Base-by-base conservation (phyloP, 1,140 invertebrate species). In the Ylistrum balloti region DNA sequence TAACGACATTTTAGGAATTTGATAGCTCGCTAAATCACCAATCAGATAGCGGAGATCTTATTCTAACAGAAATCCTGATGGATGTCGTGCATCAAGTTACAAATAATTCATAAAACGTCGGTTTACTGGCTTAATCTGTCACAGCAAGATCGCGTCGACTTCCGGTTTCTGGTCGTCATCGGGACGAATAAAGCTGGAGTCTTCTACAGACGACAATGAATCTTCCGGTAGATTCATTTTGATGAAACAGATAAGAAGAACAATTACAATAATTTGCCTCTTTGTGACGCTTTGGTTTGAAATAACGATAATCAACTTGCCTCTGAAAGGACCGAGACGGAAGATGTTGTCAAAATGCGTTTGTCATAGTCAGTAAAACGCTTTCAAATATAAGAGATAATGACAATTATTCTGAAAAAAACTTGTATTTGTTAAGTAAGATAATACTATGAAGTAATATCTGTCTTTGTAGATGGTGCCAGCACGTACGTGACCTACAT, bases 181-280 rank as follows among this genome's bases (percentile, higher is more conserved):
- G n/a, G 5, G n/a, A n/a, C n/a, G 56, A 74, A 74, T 74, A 74
- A 74, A 74, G 56, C 56, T 74, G 7, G 22, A 28, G 56, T 74
- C 56, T 74, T 74, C 20, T 74, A n/a, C 56, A 74, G 56, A 74
- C 56, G 56, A 74, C 56, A 74, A 74, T 74, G 56, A 28, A 28
- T 74, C 56, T 74, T 74, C 56, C 56, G 56, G 56, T 74, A 28
- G 56, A 74, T 74, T 28, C n/a, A 74, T 74, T 9, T 17, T 74
- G 56, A 74, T 74, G 56, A 74, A 74, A 74, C n/a, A 5, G 56
- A 74, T 74, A 74, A 74, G 56, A 74, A 74, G 20, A n/a, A 74
- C 56, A 74, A 74, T 74, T 74, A 74, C 56, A 74, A 17, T 28
- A 74, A 74, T 74, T 74, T n/a, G 56, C 56, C 56, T 74, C 22